phyloP scores from a whole-genome alignment of 2,797 vertebrate species.

The Gambelia wislizenii region DNA sequence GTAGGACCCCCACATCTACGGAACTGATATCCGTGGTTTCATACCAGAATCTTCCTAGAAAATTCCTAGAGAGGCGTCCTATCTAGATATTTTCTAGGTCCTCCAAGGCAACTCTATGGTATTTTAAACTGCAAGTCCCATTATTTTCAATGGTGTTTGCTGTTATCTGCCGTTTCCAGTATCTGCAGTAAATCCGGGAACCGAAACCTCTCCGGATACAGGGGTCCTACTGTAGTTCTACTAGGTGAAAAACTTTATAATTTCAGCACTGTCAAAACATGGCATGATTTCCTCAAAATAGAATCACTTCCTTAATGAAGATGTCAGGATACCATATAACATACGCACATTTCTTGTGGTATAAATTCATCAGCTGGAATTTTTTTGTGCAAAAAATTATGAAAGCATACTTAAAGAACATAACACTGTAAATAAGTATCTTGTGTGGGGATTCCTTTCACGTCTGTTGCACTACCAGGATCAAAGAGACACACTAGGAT shows the following conservation, averaged over 20 bases:
- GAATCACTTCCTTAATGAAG: background rate
- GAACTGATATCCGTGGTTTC: no score
- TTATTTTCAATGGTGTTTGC: no score
- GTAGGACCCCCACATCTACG: no score
- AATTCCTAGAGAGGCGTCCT: no score
- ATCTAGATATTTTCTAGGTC: no score
- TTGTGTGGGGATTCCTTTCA: slow-evolving; percentile 38
- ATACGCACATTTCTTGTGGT: background rate
- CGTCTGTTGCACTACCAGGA: slow-evolving; percentile 55
- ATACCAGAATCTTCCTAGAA: no score
- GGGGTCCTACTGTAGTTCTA: no score
- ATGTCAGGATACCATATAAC: background rate
- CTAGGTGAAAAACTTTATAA: background rate
- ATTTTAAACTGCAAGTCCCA: no score
- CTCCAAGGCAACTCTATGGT: no score
- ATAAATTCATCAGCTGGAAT: background rate
- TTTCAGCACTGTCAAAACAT: background rate
- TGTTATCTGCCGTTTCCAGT: no score
- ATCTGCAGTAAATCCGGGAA: no score
- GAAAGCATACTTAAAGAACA: slow-evolving; percentile 48
- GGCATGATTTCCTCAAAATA: background rate
- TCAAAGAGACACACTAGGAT: background rate
- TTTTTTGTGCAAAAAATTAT: slow-evolving; percentile 44
- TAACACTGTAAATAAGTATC: slow-evolving; percentile 51
- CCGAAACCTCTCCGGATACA: no score